These are phyloP conservation scores for Drosophila aff. DNA, from an alignment of 1,140 invertebrate species.

Conservation along the genomic window DNA sequence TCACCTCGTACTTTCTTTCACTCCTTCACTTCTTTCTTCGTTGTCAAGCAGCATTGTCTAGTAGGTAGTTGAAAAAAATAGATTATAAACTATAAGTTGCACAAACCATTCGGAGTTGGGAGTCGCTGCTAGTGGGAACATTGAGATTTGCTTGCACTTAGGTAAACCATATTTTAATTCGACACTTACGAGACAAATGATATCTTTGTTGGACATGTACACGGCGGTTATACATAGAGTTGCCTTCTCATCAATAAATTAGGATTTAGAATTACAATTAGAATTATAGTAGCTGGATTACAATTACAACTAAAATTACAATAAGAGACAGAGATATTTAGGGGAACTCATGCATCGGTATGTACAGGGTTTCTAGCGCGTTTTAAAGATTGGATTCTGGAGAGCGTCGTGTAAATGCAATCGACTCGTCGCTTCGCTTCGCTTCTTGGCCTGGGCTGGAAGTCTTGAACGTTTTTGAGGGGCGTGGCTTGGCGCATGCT, in stretches of 20 bases:
- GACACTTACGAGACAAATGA: constrained; percentile 74
- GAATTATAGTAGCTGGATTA: constrained; percentile 47
- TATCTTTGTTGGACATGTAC: constrained; percentile 52
- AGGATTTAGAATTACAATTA: constrained; percentile 55
- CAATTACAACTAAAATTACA: constrained; percentile 62
- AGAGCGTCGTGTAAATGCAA: constrained; percentile 59
- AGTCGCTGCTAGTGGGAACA: constrained; percentile 44
- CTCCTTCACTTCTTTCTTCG: constrained; percentile 16
- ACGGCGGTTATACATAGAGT: constrained; percentile 30
- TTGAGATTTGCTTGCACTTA: constrained; percentile 65
- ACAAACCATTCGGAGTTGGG: constrained; percentile 38
- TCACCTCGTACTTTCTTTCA: not conserved
- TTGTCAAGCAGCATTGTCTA: constrained; percentile 57
- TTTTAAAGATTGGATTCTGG: constrained; percentile 33
- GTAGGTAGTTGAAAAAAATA: not conserved
- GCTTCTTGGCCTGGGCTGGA: constrained; percentile 46
- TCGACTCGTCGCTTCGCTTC: constrained; percentile 36
- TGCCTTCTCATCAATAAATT: constrained; percentile 65
- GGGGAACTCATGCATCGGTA: constrained; percentile 47
- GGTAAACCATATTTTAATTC: constrained; percentile 72
- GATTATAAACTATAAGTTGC: constrained; percentile 23
- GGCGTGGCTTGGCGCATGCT: constrained; percentile 20
- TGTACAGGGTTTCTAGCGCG: constrained; percentile 56
- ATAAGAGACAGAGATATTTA: constrained; percentile 65
- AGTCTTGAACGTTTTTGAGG: constrained; percentile 42